A percentile compares a stretch with the other conserved stretches of the same genome.
Conservation (phyloP, 2,888 invertebrate species). For the Acanthosepion esculentum region DNA sequence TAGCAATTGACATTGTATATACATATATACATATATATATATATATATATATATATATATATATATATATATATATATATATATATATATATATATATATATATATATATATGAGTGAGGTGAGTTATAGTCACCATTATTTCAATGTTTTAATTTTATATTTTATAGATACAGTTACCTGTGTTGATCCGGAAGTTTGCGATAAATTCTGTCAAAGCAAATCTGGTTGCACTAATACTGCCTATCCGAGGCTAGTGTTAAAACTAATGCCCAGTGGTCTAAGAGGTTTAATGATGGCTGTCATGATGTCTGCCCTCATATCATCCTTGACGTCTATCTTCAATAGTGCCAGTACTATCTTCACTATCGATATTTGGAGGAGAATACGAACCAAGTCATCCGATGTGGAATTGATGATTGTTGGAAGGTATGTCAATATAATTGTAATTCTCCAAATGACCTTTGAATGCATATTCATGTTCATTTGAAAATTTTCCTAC, state of each 20-base stretch:
- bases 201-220: conserved; percentile 73
- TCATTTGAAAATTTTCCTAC: too few species aligned
- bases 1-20: too few species aligned
- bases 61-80: too few species aligned
- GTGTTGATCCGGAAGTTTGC: conserved; percentile 75
- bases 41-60: too few species aligned
- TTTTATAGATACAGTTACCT: conserved; percentile 75
- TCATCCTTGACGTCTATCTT: conserved; percentile 77
- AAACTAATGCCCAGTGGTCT: conserved; percentile 76
- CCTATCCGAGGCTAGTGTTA: conserved; percentile 77
- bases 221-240: conserved; percentile 77
- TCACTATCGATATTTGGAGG: conserved; percentile 77
- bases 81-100: too few species aligned
- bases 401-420: conserved; percentile 76
- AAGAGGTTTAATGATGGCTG: conserved; percentile 77
- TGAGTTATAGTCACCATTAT: neutral
- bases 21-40: too few species aligned
- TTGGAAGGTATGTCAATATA: conserved; percentile 70
- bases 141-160: neutral
- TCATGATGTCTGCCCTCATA: conserved; percentile 78
- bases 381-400: conserved; percentile 72
- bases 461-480: too few species aligned
- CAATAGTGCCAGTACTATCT: conserved; percentile 77
- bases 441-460: too few species aligned
- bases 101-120: too few species aligned